A percentile compares a stretch with the other conserved stretches of the same genome.
phyloP scores from a whole-genome alignment of 2,797 vertebrate species.

The Columba guinea region DNA sequence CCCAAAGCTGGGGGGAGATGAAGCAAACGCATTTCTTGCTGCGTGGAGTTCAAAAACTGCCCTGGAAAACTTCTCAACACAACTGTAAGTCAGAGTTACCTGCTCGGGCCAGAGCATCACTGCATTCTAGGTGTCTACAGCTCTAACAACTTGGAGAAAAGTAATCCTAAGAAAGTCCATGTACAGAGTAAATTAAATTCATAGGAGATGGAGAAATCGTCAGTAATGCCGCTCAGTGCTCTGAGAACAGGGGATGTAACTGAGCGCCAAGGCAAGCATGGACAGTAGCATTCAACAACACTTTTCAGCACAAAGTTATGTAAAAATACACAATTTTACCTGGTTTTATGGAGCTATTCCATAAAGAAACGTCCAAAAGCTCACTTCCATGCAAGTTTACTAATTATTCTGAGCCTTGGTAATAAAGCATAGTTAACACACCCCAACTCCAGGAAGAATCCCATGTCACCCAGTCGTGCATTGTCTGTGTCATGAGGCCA shows the following conservation, averaged over 20 bases:
- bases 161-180: rapidly evolving
- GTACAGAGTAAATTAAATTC: not conserved
- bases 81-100: not conserved
- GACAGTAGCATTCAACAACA: not conserved
- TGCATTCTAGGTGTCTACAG: not conserved
- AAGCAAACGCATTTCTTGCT: rapidly evolving
- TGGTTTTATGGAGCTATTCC: not conserved
- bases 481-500: too few species aligned
- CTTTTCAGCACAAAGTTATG: not conserved
- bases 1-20: too few species aligned
- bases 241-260: not conserved
- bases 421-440: not conserved
- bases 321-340: not conserved
- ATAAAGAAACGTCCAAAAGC: not conserved
- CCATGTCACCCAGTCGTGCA: not conserved
- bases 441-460: not conserved
- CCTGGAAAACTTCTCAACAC: too few species aligned
- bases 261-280: not conserved
- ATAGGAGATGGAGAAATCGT: not conserved
- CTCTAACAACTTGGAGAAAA: not conserved
- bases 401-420: not conserved
- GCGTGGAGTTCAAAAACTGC: not conserved
- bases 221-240: not conserved
- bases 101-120: not conserved
- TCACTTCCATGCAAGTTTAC: too few species aligned